Base-by-base conservation (phyloP, 2,113 vertebrate genomes). In the Polypterus bichir region DNA sequence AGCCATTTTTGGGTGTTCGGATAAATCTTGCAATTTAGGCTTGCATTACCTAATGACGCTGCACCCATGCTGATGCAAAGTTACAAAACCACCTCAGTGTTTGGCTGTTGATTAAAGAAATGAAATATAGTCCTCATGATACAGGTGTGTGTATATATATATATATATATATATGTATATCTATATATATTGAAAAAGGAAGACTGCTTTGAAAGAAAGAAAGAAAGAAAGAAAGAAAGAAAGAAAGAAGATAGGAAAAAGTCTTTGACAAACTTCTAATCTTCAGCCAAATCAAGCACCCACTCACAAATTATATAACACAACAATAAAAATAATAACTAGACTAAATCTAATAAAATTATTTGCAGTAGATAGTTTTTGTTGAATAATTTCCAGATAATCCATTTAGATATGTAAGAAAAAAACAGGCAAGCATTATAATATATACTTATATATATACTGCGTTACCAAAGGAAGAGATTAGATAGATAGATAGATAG, bases 351-450 rank as follows among this genome's bases (percentile, higher is more conserved):
- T 80, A 73, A 71, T 79, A 80, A 75, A 78, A 84, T 82, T 75
- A 81, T 82, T 78, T 82, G 80, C 75, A 76, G 74, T 76, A 77
- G 59, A 81, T 75, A 83, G 49, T 72, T 79, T 75, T 80, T 78
- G 66, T 70, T 27, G 27, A 27, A 27, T 27, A 27, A 60, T 45
- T 6, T 68, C 73, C 73, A 66, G 72, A 76, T 79, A 74, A 64
- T 60, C 77, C 75, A 85, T 79, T 73, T 81, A 72, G 74, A 81
- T 79, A 63, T 76, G 77, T 70, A 76, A 82, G 77, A 73, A 78
- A 83, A 81, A 85, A 84, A 81, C 81, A 86, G 83, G 84, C 85
- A 85, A 82, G 77, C 77, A 76, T 77, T 66, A 70, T 77, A 83
- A 74, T 83, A 83, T 75, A 83, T 81, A 73, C 73, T 69, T 73